phyloP scores from a whole-genome alignment of 2,113 vertebrate species.

The Hydropotes inermis region DNA sequence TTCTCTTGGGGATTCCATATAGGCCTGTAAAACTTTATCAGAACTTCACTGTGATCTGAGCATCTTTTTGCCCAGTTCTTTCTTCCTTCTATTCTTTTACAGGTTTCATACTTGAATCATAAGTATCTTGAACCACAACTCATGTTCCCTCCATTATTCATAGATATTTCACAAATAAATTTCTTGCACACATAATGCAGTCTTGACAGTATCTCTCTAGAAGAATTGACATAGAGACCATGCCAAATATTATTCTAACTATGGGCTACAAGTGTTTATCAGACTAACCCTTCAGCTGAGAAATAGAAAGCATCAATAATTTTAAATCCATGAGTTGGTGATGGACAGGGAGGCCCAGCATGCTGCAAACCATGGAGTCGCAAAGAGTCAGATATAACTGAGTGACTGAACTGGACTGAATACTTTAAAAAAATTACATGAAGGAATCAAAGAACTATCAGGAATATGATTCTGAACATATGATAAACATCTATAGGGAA shows the following conservation, averaged over 20 bases:
- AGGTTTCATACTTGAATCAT: neutral
- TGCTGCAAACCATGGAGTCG: no score
- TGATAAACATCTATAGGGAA: neutral
- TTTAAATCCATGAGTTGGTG: no score
- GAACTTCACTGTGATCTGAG: neutral
- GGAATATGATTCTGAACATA: neutral
- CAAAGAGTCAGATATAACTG: no score
- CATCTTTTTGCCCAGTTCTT: neutral
- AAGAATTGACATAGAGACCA: neutral
- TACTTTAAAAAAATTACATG: neutral
- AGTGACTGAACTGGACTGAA: no score
- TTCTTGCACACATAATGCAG: neutral
- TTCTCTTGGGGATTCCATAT: neutral
- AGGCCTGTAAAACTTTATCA: neutral
- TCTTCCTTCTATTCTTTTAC: neutral
- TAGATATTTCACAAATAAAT: neutral
- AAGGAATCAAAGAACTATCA: neutral
- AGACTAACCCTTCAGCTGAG: neutral
- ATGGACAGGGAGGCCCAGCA: no score
- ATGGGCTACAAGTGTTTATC: neutral
- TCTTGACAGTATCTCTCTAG: neutral
- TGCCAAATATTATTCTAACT: neutral
- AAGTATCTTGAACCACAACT: neutral
- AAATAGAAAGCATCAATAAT: neutral
- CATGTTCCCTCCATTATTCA: neutral